phyloP scores from a whole-genome alignment of 2,113 vertebrate species.

The Periophthalmodon schlosseri region DNA sequence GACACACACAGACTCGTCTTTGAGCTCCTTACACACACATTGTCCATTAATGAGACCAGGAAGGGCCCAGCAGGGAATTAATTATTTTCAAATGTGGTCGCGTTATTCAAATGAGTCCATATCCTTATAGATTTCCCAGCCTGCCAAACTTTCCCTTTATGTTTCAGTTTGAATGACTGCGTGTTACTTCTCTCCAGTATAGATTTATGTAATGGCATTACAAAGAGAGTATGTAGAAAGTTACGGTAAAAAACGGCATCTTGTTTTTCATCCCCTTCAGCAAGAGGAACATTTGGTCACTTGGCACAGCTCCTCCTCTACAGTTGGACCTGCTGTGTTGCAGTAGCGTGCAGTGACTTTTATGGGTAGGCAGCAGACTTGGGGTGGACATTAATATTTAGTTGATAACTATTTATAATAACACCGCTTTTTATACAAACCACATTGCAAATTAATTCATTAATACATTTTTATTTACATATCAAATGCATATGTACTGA shows the following conservation, averaged over 20 bases:
- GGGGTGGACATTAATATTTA: no score
- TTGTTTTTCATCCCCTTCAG: neutral
- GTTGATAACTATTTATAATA: no score
- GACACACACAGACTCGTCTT: constrained; percentile 34
- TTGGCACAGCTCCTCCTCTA: constrained; percentile 3
- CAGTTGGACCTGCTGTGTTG: neutral
- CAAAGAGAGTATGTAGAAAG: neutral
- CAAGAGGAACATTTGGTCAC: neutral
- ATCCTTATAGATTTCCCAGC: constrained; percentile 22
- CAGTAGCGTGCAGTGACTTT: neutral
- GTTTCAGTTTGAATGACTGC: neutral
- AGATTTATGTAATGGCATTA: neutral
- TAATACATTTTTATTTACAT: no score
- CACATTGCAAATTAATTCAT: no score
- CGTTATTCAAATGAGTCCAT: constrained; percentile 43
- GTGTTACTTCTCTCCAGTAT: neutral
- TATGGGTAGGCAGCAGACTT: no score
- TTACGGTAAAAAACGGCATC: neutral
- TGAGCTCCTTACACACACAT: constrained; percentile 12
- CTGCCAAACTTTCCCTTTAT: constrained; percentile 22
- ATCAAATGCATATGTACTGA: no score
- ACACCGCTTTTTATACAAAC: no score
- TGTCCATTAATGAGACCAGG: constrained; percentile 21
- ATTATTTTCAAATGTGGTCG: constrained; percentile 52
- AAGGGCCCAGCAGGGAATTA: constrained; percentile 39